Evolutionary conservation across 2,888 invertebrate genomes (phyloP), one percentile per base, ranked within the genome.

Genomic region (Terebella lapidaria): DNA sequence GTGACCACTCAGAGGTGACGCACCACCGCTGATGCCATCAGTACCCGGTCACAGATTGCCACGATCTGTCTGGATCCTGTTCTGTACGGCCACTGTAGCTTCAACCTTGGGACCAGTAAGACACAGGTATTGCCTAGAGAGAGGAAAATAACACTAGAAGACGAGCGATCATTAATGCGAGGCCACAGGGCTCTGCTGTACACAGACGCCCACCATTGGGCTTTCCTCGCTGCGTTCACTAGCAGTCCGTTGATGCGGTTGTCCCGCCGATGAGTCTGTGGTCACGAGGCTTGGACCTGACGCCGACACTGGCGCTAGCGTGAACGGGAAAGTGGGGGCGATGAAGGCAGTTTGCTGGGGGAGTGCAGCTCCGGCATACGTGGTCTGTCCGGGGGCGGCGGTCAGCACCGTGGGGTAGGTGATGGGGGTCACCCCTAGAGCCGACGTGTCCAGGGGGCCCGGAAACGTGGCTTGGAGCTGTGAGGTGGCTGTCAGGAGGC

Each of bases 111-210:
- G n/a, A n/a, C n/a, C n/a, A 35, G 35, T 18, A 18, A 35, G 35
- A 10, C 35, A 18, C 35, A 15, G 18, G 35, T 35, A 53, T 27
- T 26, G 28, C 49, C 49, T 49, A 49, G 24, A 5, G 15, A 5
- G 10, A 5, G 22, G 24, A 22, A 22, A n/a, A n/a, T n/a, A n/a
- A n/a, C n/a, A n/a, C n/a, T n/a, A n/a, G n/a, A n/a, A n/a, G n/a
- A n/a, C n/a, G n/a, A n/a, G n/a, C 24, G 22, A 24, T 42, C 20
- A 56, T 81, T 75, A 88, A 83, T 93, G 93, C 81, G 92, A 93
- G 81, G 90, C 92, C 77, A 93, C 92, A 74, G 93, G 92, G 84
- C 90, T 91, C 84, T 92, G 92, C 84, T 92, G 92, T 79, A 91
- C 88, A 83, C 92, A 91, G 72, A 91, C 91, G 68, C 89, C 90